Conservation (phyloP, 2,888 invertebrate genomes). For the Therioaphis trifolii region DNA sequence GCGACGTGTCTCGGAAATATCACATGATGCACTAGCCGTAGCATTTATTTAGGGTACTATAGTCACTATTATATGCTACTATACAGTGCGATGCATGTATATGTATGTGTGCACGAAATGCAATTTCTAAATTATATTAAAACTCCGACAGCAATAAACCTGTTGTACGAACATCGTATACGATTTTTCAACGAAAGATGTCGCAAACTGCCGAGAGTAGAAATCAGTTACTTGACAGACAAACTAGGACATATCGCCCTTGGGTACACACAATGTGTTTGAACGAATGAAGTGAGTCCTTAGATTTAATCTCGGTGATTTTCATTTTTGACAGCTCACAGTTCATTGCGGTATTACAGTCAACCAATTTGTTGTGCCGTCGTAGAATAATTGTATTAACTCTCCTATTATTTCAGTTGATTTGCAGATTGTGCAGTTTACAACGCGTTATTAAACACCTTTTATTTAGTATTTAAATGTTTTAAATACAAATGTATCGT, state of each 20-base stretch:
- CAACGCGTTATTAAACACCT: neutral
- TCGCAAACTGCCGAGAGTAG: slow-evolving; percentile 35
- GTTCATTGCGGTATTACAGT: neutral
- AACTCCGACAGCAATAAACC: neutral
- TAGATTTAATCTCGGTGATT: slow-evolving; percentile 26
- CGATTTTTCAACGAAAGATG: slow-evolving; percentile 12
- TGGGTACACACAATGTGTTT: slow-evolving; percentile 10
- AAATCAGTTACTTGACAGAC: slow-evolving; percentile 4
- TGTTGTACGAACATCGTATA: neutral
- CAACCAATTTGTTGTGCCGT: neutral
- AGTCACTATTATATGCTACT: neutral
- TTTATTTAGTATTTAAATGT: neutral
- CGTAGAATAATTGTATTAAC: neutral
- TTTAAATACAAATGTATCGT: neutral
- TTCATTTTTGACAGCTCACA: slow-evolving; percentile 14
- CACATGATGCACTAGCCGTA: neutral
- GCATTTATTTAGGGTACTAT: too few relatives aligned
- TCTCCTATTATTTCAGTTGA: neutral
- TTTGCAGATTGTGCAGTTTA: neutral
- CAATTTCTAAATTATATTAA: neutral
- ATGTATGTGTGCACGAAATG: too few relatives aligned
- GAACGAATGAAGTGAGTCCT: slow-evolving; percentile 6
- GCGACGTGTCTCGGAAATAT: neutral
- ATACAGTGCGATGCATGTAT: neutral
- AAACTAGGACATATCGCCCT: slow-evolving; percentile 57